Percentiles rank a stretch among this genome's conserved stretches.
These are phyloP conservation scores for Planiliza haematocheilus DNA, from an alignment of 2,113 vertebrate species.

Conservation along the genomic window DNA sequence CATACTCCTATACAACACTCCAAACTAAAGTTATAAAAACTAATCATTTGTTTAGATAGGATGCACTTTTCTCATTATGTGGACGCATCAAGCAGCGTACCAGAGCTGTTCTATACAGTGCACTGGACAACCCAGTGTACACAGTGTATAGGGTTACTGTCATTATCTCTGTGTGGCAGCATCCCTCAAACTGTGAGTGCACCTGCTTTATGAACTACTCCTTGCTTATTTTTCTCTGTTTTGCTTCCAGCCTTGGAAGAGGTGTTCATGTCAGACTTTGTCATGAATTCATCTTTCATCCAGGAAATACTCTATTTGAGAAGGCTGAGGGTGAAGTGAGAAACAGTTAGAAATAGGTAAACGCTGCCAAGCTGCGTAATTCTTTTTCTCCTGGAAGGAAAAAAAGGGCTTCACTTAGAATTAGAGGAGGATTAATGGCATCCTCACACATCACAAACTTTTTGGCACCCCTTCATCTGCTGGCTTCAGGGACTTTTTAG, in stretches of 20 bases:
- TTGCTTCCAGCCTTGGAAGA: slow-evolving; percentile 14
- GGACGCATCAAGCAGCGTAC: slow-evolving; percentile 13
- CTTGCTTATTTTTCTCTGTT: slow-evolving; percentile 10
- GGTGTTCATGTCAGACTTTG: slow-evolving; percentile 22
- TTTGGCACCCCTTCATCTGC: slow-evolving; percentile 34
- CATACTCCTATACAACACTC: too few species aligned
- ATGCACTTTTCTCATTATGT: not conserved
- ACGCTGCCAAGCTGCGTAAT: slow-evolving; percentile 43
- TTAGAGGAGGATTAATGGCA: slow-evolving; percentile 43
- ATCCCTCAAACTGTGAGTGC: slow-evolving; percentile 3
- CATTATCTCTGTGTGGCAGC: slow-evolving; percentile 6
- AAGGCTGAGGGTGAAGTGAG: slow-evolving; percentile 25
- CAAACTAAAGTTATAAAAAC: too few species aligned
- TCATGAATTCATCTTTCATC: slow-evolving; percentile 33
- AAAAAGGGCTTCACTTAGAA: slow-evolving; percentile 33
- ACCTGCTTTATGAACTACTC: slow-evolving; percentile 15
- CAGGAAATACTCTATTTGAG: slow-evolving; percentile 35
- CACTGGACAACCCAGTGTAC: slow-evolving; percentile 12
- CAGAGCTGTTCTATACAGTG: slow-evolving; percentile 13
- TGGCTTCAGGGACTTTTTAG: slow-evolving; percentile 30
- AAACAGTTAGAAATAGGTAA: slow-evolving; percentile 33
- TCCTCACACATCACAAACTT: slow-evolving; percentile 40
- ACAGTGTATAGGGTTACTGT: not conserved
- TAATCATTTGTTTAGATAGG: not conserved
- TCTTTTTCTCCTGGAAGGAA: slow-evolving; percentile 21